Evolutionary conservation across 2,888 invertebrate genomes (phyloP).

Genomic region (Dryadula phaetusa): DNA sequence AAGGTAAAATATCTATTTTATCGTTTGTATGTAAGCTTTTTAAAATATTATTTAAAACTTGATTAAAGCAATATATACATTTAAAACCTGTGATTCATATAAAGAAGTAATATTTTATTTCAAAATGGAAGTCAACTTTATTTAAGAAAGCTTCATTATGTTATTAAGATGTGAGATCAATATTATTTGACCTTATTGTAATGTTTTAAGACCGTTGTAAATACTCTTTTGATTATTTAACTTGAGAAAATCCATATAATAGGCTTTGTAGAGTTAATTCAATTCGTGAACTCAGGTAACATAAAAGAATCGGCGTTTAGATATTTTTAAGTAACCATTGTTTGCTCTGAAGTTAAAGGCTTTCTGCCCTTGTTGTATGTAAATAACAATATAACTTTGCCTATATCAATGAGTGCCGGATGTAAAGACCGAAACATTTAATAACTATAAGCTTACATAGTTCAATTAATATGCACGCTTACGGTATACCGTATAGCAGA

Average conservation of each 20-base stretch:
- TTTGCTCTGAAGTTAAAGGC: conserved; percentile 31
- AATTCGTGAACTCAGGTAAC: conserved; percentile 21
- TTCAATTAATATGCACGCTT: too few species aligned
- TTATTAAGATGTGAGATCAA: background rate
- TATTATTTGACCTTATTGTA: background rate
- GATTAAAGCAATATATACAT: too few species aligned
- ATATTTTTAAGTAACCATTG: conserved; percentile 25
- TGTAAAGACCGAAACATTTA: background rate
- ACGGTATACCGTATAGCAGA: too few species aligned
- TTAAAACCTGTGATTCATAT: too few species aligned
- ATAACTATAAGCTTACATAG: too few species aligned
- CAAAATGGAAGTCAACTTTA: too few species aligned
- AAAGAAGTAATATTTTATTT: too few species aligned
- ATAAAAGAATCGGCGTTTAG: background rate
- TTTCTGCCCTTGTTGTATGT: conserved; percentile 23
- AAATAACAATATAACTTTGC: conserved; percentile 18
- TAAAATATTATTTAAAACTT: background rate
- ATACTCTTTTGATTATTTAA: background rate
- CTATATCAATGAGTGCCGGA: background rate
- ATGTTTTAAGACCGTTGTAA: background rate
- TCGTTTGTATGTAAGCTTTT: background rate
- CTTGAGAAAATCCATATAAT: background rate
- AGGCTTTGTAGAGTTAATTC: conserved; percentile 30
- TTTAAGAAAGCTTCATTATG: too few species aligned
- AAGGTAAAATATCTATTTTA: conserved; percentile 3